Base-by-base conservation (phyloP, 2,113 vertebrate genomes). In the Pseudopodoces humilis region DNA sequence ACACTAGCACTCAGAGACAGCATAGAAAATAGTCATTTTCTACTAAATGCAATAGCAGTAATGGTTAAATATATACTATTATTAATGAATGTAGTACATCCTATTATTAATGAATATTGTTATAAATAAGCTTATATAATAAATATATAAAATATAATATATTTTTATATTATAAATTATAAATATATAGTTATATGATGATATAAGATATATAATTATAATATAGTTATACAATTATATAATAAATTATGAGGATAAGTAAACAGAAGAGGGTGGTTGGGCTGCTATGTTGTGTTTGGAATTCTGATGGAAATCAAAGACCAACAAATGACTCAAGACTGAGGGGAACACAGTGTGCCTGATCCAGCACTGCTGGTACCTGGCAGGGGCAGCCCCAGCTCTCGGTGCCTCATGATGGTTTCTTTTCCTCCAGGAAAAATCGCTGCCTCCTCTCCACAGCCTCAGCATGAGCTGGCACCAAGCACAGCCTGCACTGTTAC, bases 361-460 rank as follows among this genome's bases (percentile, higher is more conserved):
- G 64, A 52, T 3, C 1, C 13, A 50, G 70, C 83, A 4, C 12
- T 5, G 65, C 7, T 33, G 20, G 24, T 23, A 19, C 25, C 41
- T 50, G 63, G 41, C 44, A 25, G 21, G 31, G 46, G 24, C 85
- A 52, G 56, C 3, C 47, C 15, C 21, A 59, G 53, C 56, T 11
- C 43, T 2, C 55, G 27, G 83, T 1, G 44, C 46, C 82, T 72
- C 33, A 46, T 0, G 3, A 1, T 15, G 2, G 6, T 52, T 44
- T 49, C 28, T 60, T 52, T 85, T 31, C 8, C 24, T 91, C 33
- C 94, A 98, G 98, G 95, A 98, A 98, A 79, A 98, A 97, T 49
- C 98, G 90, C 80, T 98, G 98, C 20, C 98, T 97, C 85, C 79
- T 98, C 12, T 94, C 86, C n/a, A 96, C 97, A 10, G 97, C 97